Base-by-base conservation (phyloP, 2,888 invertebrate genomes). In the Catocala nupta region DNA sequence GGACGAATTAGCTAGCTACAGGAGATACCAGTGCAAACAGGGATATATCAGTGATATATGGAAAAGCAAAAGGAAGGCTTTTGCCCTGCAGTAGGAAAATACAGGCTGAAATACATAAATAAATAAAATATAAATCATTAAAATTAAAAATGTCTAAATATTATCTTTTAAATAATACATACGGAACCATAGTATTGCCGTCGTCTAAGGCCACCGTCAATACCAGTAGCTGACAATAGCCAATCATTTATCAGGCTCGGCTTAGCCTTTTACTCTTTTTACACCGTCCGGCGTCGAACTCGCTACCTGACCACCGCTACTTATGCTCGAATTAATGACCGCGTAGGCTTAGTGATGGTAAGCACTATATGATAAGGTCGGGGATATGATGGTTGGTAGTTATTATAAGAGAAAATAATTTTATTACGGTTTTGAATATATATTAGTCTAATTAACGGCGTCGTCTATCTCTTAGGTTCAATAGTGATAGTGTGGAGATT, bases 171-270 rank as follows among this genome's bases (percentile, higher is more conserved):
- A 13, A 10, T 39, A 49, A 33, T 34, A 10, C 56, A 9, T 75
- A 77, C 79, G 47, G 81, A 78, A 78, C 79, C 77, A 52, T 33
- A 0, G 0, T 0, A 0, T 45, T 10, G 7, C 16, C 36, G 33
- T 52, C 36, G 52, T 48, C 48, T 65, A 63, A 50, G 47, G 25
- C 64, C 51, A 34, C 71, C 67, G 63, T 72, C 79, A 83, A 83
- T 74, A 81, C 83, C 83, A 73, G 83, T 83, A 83, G 84, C 84
- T 70, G 78, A 75, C 77, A 79, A 73, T 80, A 70, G 78, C 67
- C 55, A 62, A 61, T 77, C 83, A 84, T 83, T 82, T 81, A 83
- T 83, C 84, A 83, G 83, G 68, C 76, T 82, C 72, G 69, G 71
- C 75, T 77, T 74, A 78, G 59, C 60, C 59, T 65, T 76, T 80